Percentiles rank a stretch among this genome's conserved stretches.
Conservation (phyloP, 2,113 vertebrate species). For the Erythrocercus mccallii region DNA sequence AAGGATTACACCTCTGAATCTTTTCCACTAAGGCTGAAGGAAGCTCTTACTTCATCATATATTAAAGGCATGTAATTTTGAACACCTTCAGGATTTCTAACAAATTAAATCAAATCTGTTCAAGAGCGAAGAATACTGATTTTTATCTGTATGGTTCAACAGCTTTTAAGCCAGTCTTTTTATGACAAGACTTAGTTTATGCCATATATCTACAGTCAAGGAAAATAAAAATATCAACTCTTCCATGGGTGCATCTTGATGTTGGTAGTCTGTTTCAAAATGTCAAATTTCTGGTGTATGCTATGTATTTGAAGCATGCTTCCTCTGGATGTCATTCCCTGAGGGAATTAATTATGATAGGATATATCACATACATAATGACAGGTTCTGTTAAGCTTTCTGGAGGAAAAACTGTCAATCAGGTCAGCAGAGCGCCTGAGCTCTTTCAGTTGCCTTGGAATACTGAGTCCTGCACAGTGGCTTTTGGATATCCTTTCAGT, state of each 20-base stretch:
- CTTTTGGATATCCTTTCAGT: background rate
- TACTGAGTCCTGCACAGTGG: background rate
- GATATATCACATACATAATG: constrained; percentile 1
- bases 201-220: background rate
- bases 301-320: background rate
- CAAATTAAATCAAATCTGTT: background rate
- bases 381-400: constrained; percentile 12
- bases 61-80: constrained; percentile 2
- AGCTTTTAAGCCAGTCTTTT: background rate
- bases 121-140: background rate
- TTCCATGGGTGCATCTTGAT: background rate
- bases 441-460: background rate
- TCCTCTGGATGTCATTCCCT: background rate
- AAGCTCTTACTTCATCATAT: background rate
- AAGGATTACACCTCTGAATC: constrained; percentile 16
- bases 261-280: constrained; percentile 1
- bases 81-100: constrained; percentile 1
- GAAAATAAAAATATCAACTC: background rate
- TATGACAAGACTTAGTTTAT: background rate
- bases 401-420: background rate
- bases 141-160: background rate
- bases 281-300: background rate
- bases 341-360: constrained; percentile 18
- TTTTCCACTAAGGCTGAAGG: constrained; percentile 18
- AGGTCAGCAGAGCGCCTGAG: background rate